Conservation (phyloP, 2,888 invertebrate genomes). For the Stenotaenia linearis region DNA sequence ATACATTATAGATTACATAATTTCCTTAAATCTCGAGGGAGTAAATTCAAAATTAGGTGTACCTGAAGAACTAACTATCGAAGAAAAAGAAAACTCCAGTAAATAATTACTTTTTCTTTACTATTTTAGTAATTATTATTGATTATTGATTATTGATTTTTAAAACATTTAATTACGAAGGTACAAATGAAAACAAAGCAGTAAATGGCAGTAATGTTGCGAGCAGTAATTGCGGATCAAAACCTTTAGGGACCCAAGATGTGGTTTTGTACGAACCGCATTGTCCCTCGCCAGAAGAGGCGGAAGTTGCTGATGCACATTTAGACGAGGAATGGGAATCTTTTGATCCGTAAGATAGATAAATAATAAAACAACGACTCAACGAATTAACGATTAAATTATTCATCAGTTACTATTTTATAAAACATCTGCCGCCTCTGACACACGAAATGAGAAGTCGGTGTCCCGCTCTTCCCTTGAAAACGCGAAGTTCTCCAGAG, state of each 20-base stretch:
- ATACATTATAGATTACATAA: neutral
- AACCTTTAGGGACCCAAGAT: neutral
- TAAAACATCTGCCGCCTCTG: slow-evolving; percentile 79
- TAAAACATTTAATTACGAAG: too few species aligned
- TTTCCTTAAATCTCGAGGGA: neutral
- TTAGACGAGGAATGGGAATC: slow-evolving; percentile 64
- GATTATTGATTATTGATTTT: too few species aligned
- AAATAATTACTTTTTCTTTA: neutral
- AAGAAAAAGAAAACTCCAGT: slow-evolving; percentile 26
- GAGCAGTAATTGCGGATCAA: neutral
- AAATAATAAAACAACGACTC: neutral
- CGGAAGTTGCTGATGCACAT: slow-evolving; percentile 43
- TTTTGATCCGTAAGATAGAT: slow-evolving; percentile 62
- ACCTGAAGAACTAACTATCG: slow-evolving; percentile 2
- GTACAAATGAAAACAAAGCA: neutral
- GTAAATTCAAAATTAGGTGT: neutral
- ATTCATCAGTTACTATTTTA: slow-evolving; percentile 63
- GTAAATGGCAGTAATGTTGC: neutral
- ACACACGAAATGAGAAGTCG: slow-evolving; percentile 67
- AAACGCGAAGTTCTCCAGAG: slow-evolving; percentile 86
- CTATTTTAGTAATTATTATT: too few species aligned
- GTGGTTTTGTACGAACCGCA: slow-evolving; percentile 36
- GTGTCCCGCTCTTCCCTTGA: slow-evolving; percentile 79
- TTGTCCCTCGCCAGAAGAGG: slow-evolving; percentile 40
- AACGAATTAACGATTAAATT: too few species aligned